Evolutionary conservation across 2,113 vertebrate genomes (phyloP).

Genomic region (Cryptomyrus ogoouensis): DNA sequence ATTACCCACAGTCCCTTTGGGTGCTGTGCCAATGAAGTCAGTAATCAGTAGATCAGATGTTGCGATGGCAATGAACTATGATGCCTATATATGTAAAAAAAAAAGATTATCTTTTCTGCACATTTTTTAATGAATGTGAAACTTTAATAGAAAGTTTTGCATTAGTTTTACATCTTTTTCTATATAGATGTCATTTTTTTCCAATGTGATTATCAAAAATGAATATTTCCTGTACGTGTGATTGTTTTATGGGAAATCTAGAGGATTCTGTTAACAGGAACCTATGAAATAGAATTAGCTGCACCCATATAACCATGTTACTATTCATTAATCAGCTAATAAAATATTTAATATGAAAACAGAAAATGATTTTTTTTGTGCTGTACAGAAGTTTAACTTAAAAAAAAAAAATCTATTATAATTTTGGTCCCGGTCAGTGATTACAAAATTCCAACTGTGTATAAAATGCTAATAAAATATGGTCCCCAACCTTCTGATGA

Average conservation of each 20-base stretch:
- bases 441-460: background rate
- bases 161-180: background rate
- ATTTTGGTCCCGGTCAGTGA: background rate
- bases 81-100: background rate
- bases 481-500: background rate
- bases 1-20: slow-evolving; percentile 12
- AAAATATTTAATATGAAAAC: slow-evolving; percentile 1
- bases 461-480: background rate
- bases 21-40: background rate
- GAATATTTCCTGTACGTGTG: background rate
- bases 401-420: background rate
- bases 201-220: background rate
- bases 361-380: background rate
- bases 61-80: background rate
- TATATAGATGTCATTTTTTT: background rate
- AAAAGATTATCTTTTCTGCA: background rate
- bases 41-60: background rate
- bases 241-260: background rate
- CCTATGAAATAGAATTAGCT: background rate
- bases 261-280: background rate
- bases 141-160: background rate
- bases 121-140: background rate
- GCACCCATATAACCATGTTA: background rate
- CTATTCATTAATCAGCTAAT: background rate
- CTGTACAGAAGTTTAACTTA: background rate